phyloP scores from a whole-genome alignment of 2,113 vertebrate species.

The Chionomys nivalis region DNA sequence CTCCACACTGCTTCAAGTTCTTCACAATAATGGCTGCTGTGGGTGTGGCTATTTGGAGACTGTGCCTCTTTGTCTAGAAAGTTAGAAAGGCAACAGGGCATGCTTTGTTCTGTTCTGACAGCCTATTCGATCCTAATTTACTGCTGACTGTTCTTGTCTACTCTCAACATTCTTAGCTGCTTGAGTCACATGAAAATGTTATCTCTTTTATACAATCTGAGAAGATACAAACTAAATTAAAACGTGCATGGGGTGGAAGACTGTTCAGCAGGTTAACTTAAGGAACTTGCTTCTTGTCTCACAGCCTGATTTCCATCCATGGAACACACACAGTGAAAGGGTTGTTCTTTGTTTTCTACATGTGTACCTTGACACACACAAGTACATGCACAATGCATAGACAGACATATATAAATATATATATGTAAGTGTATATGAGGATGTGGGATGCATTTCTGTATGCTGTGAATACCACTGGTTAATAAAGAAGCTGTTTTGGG shows the following conservation, averaged over 20 bases:
- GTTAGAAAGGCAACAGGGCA: neutral
- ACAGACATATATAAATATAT: neutral
- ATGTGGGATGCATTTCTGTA: too few species aligned
- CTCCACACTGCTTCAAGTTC: neutral
- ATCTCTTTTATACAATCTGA: neutral
- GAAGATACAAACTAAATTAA: neutral
- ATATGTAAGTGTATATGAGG: too few species aligned
- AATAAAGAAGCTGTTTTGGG: too few species aligned
- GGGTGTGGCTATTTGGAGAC: neutral
- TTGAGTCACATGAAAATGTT: neutral
- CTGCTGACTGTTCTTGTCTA: neutral
- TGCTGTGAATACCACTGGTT: too few species aligned
- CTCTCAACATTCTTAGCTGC: neutral
- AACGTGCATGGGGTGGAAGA: neutral
- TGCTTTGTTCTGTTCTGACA: neutral
- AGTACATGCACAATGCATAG: neutral
- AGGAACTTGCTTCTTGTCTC: neutral
- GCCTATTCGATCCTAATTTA: neutral
- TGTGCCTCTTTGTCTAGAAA: neutral
- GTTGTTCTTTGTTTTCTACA: neutral
- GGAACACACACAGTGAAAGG: neutral
- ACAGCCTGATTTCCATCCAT: neutral
- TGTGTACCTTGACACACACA: too few species aligned
- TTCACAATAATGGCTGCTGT: too few species aligned
- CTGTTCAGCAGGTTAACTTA: neutral